Conservation (phyloP, 2,888 invertebrate species). For the Lasioglossum morio region DNA sequence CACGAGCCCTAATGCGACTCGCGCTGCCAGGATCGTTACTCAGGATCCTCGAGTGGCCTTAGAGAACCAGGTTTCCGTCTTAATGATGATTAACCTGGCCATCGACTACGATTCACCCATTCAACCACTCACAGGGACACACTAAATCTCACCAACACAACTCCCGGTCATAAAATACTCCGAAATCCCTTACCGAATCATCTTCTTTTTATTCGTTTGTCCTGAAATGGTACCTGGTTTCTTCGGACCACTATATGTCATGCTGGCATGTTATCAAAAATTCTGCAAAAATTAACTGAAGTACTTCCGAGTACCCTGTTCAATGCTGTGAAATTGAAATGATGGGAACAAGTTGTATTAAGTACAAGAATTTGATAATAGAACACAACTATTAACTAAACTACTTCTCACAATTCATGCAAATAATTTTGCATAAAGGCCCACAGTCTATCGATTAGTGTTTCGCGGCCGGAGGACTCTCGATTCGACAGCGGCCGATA, state of each 20-base stretch:
- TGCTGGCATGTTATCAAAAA: neutral
- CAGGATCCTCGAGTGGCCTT: slow-evolving; percentile 70
- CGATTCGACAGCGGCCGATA: neutral
- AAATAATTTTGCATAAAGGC: neutral
- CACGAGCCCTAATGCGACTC: slow-evolving; percentile 65
- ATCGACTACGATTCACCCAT: slow-evolving; percentile 65
- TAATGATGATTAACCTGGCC: slow-evolving; percentile 77
- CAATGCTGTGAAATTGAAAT: neutral
- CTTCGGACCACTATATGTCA: neutral
- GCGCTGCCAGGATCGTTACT: slow-evolving; percentile 70
- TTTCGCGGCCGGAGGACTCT: neutral
- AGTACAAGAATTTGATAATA: neutral
- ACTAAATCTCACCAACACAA: slow-evolving; percentile 39
- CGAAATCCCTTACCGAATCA: slow-evolving; percentile 45
- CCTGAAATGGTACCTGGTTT: neutral
- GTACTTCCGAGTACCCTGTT: neutral
- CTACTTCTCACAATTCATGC: neutral
- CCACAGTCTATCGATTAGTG: neutral
- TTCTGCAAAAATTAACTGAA: neutral
- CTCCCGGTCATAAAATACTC: slow-evolving; percentile 57
- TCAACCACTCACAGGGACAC: slow-evolving; percentile 61
- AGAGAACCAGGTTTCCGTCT: slow-evolving; percentile 65
- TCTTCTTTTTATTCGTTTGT: neutral
- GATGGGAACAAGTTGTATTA: neutral
- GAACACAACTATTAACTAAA: neutral